Base-by-base conservation (phyloP, 2,797 vertebrate species). In the Chromis chromis region DNA sequence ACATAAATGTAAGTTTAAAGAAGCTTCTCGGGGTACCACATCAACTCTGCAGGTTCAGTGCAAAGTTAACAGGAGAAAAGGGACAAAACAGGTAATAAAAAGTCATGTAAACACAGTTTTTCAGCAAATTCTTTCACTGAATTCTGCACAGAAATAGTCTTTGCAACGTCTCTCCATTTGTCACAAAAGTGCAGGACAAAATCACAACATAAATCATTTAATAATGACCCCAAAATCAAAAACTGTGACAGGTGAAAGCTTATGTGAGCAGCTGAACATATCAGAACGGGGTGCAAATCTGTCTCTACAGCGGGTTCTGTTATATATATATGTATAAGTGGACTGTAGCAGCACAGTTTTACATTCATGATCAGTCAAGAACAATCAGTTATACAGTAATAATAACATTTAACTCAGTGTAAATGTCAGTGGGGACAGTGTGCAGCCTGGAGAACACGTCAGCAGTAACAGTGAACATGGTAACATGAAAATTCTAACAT, bases 311-410 rank as follows among this genome's bases (percentile, higher is more conserved):
- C 11, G 65, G 52, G 31, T 24, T 70, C 4, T 50, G 11, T 3
- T 49, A 48, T 46, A 54, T 57, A 52, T 8, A 63, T 49, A 48
- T 46, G 50, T 57, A 52, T 8, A 63, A 0, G 1, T 13, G 52
- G 14, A 55, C 11, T 12, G 25, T 64, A 86, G 84, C 83, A 83
- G 84, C 86, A 76, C 49, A 60, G 65, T 50, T 81, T 87, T 81
- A 86, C 88, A 89, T 86, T 83, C 81, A 79, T 16, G 16, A 63
- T 31, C 56, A 31, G 13, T 42, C 12, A 7, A 9, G 24, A 74
- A 39, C 9, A 62, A 33, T 17, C 5, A 27, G 48, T 54, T 52
- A 27, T 10, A 77, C 80, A 76, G 60, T 52, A 42, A 27, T 16
- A 17, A 17, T n/a, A 31, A 63, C 49, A 58, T 42, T 60, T 50